Evolutionary conservation across 1,140 invertebrate genomes (phyloP), one percentile per base, ranked within the genome.

Genomic region (Eciton burchellii): DNA sequence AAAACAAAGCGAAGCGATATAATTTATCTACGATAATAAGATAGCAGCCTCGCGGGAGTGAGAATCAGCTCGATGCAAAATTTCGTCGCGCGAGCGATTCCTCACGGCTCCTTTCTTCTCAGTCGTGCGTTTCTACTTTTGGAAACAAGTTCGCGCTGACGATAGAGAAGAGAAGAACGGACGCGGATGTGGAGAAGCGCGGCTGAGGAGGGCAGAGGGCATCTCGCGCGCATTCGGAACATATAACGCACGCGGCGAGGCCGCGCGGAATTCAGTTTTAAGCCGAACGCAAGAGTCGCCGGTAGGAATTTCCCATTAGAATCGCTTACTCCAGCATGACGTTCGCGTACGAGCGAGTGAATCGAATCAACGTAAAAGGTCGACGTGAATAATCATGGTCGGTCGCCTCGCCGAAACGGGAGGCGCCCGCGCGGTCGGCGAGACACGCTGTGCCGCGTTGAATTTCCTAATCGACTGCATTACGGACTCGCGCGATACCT

Each of bases 301-400:
- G 56, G 56, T 59, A 62, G 59, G 79, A 72, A 57, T 84, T 26
- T 71, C 76, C 71, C 52, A 77, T 68, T 81, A 26, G 85, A 59
- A 79, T 59, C 54, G 57, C 41, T 82, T 87, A 87, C 83, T 88
- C 86, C 77, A 84, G 83, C 85, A 76, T 82, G 72, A 88, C 86
- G 82, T 72, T 77, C 71, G 52, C 76, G 85, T 81, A 70, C 71
- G 59, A 56, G 57, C 72, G 41, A 84, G 70, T 84, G 71, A 83
- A 77, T 77, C 79, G 82, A 47, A 88, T 87, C 86, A 79, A 88
- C 87, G 81, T 82, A 41, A 87, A 82, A 71, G 35, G 83, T 82
- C 71, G 60, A 72, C 65, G 71, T 84, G 83, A 87, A 84, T 83
- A 79, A 79, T 70, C 72, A 57, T 49, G 21, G 43, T 56, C 19